Base-by-base conservation (phyloP, 1,140 invertebrate species). In the Tetranychus cinnabarinus region DNA sequence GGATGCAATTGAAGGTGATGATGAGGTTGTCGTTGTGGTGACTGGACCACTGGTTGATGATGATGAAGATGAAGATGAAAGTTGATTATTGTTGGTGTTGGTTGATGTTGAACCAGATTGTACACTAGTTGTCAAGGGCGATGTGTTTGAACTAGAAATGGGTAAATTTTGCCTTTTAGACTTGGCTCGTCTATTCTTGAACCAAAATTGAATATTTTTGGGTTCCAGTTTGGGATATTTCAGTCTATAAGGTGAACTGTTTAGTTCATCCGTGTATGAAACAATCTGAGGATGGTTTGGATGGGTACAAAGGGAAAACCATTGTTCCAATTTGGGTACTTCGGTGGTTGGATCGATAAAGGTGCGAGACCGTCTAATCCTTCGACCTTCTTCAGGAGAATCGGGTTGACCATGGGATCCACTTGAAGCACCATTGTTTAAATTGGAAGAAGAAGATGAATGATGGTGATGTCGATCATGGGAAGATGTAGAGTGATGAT, bases 261-360 rank as follows among this genome's bases (percentile, higher is more conserved):
- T 97, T 63, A 97, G 75, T 69, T 95, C 88, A 68, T 95, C 90
- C 2, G 91, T 96, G 72, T 93, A 97, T 71, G 93, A 91, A 58
- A 95, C 79, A 67, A 97, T 96, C 67, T 95, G 77, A 75, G 90
- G 90, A 71, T 95, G 90, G 65, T 88, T 91, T 48, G 91, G 92
- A 75, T 97, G 92, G 36, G 92, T 96, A 74, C 96, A 95, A 69
- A 89, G 80, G n/a, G 82, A 81, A 70, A 97, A 97, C 91, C 92
- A 97, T 69, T 88, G 86, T 71, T 97, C 92, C 61, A 97, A 76
- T 65, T 88, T 81, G 4, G 92, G 92, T 55, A 97, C 92, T 78
- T 97, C 93, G 34, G 88, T 90, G 13, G 96, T 87, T 0, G 92
- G 93, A 75, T 97, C 93, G 66, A 97, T 97, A 72, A 97, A 97